These are phyloP conservation scores for Bombus waltoni DNA, from an alignment of 1,140 invertebrate species.

Conservation along the genomic window DNA sequence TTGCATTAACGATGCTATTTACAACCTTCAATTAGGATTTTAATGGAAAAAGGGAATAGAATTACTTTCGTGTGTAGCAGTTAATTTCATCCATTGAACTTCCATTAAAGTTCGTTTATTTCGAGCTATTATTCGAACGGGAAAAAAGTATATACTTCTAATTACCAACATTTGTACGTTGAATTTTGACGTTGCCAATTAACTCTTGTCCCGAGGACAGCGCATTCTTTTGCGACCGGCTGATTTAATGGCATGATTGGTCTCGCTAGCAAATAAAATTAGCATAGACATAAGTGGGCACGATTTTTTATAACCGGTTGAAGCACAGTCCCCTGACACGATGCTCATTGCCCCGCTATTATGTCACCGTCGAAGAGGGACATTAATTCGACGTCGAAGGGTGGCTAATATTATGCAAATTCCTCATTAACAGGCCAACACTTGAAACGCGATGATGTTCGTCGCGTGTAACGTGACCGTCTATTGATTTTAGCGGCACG, in stretches of 20 bases:
- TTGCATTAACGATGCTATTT: background rate
- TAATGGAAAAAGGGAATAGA: background rate
- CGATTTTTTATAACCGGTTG: conserved; percentile 74
- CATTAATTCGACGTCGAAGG: conserved; percentile 60
- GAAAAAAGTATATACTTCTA: background rate
- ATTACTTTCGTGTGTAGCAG: background rate
- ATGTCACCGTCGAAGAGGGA: conserved; percentile 48
- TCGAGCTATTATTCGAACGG: background rate
- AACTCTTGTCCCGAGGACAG: conserved; percentile 1
- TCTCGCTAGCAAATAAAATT: conserved; percentile 76
- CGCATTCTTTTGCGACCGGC: background rate
- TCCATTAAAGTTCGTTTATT: background rate
- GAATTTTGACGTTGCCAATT: background rate
- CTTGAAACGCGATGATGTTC: conserved; percentile 18
- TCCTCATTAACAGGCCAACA: conserved; percentile 70
- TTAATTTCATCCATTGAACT: too few species aligned
- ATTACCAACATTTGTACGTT: background rate
- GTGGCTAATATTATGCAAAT: conserved; percentile 75
- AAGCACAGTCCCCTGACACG: conserved; percentile 14
- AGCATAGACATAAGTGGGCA: conserved; percentile 75
- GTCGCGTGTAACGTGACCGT: too few species aligned
- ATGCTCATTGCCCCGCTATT: conserved; percentile 63
- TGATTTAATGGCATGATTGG: conserved; percentile 73
- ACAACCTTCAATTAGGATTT: background rate
- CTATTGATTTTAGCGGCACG: background rate